phyloP scores from a whole-genome alignment of 2,113 vertebrate genomes.

The Antennarius striatus region DNA sequence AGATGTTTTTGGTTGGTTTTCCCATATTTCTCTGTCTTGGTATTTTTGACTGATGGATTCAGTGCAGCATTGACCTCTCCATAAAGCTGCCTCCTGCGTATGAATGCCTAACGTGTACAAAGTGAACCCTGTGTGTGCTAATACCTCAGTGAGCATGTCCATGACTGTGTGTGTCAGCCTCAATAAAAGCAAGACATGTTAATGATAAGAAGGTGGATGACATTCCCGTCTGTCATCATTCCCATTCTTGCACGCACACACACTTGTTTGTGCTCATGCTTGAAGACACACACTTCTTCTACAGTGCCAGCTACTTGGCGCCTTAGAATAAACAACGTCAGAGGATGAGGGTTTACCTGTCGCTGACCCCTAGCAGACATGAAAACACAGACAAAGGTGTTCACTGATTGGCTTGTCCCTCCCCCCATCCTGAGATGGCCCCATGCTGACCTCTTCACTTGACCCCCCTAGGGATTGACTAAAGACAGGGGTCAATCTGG shows the following conservation, averaged over 20 bases:
- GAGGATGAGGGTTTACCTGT: constrained; percentile 68
- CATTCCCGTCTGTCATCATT: constrained; percentile 76
- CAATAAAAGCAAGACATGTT: constrained; percentile 68
- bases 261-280: constrained; percentile 18
- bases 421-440: constrained; percentile 54
- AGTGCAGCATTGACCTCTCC: neutral
- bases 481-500: constrained; percentile 67
- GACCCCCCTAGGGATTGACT: constrained; percentile 63
- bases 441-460: constrained; percentile 64
- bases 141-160: neutral
- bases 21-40: too few species aligned
- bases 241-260: constrained; percentile 41
- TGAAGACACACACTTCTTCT: constrained; percentile 31
- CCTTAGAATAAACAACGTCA: constrained; percentile 63
- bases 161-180: constrained; percentile 57
- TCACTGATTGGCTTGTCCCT: constrained; percentile 51
- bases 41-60: neutral
- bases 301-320: constrained; percentile 46
- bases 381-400: constrained; percentile 48
- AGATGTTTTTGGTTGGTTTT: neutral
- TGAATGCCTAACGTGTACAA: too few species aligned
- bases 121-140: too few species aligned
- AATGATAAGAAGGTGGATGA: constrained; percentile 75
- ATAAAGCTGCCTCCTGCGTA: neutral
- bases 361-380: constrained; percentile 53